Evolutionary conservation across 64 coral and sea anemone species (phyloP).

Genomic region (Trachythela sp.): DNA sequence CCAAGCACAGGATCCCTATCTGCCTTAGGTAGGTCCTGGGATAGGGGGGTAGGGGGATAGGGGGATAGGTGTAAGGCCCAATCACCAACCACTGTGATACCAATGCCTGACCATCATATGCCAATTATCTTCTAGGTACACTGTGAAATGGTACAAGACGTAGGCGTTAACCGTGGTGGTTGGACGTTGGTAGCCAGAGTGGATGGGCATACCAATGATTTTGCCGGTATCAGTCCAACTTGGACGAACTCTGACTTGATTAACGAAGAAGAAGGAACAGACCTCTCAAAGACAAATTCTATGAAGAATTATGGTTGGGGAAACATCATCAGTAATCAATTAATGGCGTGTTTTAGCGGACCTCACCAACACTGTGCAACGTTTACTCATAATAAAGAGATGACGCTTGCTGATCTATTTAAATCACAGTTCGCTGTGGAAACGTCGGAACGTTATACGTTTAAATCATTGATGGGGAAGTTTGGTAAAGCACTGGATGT

Average conservation of each 20-base stretch:
- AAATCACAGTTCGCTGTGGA: constrained; percentile 79
- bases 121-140: constrained; percentile 46
- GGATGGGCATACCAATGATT: constrained; percentile 69
- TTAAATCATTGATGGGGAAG: constrained; percentile 72
- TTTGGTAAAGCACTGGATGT: constrained; percentile 92
- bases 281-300: constrained; percentile 64
- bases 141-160: constrained; percentile 66
- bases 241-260: constrained; percentile 82
- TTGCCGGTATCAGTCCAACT: constrained; percentile 73
- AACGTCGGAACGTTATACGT: constrained; percentile 70
- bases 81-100: neutral
- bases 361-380: constrained; percentile 81
- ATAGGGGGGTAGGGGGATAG: too few species aligned
- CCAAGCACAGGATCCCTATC: too few species aligned
- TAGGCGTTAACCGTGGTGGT: constrained; percentile 54
- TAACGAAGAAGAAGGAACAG: constrained; percentile 63
- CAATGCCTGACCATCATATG: neutral
- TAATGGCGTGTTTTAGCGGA: constrained; percentile 85
- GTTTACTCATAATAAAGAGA: constrained; percentile 67
- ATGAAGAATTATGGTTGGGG: constrained; percentile 99
- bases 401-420: constrained; percentile 69
- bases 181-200: constrained; percentile 92
- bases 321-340: constrained; percentile 46
- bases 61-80: neutral
- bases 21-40: too few species aligned